A percentile compares a stretch with the other conserved stretches of the same genome.
These are phyloP conservation scores for Tragelaphus buxtoni DNA, from an alignment of 2,113 vertebrate genomes.

Conservation along the genomic window DNA sequence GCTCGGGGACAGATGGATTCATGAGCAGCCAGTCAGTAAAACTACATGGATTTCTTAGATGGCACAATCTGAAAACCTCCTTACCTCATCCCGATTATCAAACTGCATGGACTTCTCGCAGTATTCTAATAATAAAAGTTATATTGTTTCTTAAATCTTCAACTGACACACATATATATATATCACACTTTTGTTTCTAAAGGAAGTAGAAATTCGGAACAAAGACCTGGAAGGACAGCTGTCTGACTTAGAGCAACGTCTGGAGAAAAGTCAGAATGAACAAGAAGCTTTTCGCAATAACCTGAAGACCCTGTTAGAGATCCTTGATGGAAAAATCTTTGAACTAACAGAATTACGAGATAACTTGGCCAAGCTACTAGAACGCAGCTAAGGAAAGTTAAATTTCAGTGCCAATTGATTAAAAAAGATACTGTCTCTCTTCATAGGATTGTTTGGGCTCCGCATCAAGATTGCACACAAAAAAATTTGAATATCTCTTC, in stretches of 20 bases:
- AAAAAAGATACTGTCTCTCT: conserved; percentile 84
- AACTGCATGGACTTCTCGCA: background rate
- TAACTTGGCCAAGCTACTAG: conserved; percentile 95
- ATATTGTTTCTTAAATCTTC: background rate
- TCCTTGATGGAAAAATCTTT: conserved; percentile 99
- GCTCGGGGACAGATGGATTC: background rate
- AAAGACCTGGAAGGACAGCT: conserved; percentile 96
- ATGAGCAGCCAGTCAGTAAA: background rate
- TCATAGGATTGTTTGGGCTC: conserved; percentile 82
- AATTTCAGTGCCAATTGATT: conserved; percentile 80
- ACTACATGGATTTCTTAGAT: background rate
- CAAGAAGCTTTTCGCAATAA: conserved; percentile 98
- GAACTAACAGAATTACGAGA: conserved; percentile 98
- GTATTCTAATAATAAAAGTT: background rate
- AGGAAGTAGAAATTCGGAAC: conserved; percentile 96
- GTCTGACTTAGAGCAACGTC: conserved; percentile 92
- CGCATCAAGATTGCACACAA: conserved; percentile 82
- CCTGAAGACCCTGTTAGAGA: conserved; percentile 97
- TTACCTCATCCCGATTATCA: background rate
- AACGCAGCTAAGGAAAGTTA: conserved; percentile 92
- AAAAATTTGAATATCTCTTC: conserved; percentile 75
- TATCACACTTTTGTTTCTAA: conserved; percentile 75
- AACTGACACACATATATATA: conserved; percentile 49
- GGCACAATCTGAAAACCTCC: background rate
- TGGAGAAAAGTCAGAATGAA: conserved; percentile 97